phyloP scores from a whole-genome alignment of 2,888 invertebrate species.

The Meandrusa payeni region DNA sequence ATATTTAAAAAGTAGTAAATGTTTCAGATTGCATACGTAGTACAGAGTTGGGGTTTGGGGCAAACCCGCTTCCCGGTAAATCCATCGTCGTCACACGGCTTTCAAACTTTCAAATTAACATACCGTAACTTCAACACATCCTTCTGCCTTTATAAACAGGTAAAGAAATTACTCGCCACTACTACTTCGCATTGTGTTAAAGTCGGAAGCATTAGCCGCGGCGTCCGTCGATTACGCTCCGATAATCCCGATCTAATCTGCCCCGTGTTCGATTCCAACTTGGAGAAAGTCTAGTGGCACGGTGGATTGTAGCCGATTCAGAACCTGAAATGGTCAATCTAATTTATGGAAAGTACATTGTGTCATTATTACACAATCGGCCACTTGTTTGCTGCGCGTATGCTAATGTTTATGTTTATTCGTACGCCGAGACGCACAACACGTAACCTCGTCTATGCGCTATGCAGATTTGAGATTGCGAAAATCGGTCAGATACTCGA shows the following conservation, averaged over 20 bases:
- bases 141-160: conserved; percentile 1
- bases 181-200: conserved; percentile 49
- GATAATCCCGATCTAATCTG: conserved; percentile 64
- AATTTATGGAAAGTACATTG: conserved; percentile 30
- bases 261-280: conserved; percentile 39
- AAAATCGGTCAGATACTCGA: conserved; percentile 23
- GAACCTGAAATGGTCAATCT: conserved; percentile 26
- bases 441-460: conserved; percentile 19
- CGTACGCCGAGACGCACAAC: conserved; percentile 8
- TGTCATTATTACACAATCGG: conserved; percentile 34
- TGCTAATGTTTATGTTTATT: conserved; percentile 20
- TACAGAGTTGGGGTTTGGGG: too few relatives aligned
- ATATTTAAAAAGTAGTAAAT: too few relatives aligned
- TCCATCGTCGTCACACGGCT: too few relatives aligned
- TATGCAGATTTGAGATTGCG: conserved; percentile 20
- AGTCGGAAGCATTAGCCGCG: conserved; percentile 58
- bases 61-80: too few relatives aligned
- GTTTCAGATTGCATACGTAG: too few relatives aligned
- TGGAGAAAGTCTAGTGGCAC: conserved; percentile 58
- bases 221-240: conserved; percentile 61
- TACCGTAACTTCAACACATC: too few relatives aligned
- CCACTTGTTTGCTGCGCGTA: conserved; percentile 28
- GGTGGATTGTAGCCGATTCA: conserved; percentile 27
- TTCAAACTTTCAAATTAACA: too few relatives aligned
- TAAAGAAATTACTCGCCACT: conserved; percentile 16